These are phyloP conservation scores for Cynodonichthys magdalenae DNA, from an alignment of 2,797 vertebrate species.

Conservation along the genomic window DNA sequence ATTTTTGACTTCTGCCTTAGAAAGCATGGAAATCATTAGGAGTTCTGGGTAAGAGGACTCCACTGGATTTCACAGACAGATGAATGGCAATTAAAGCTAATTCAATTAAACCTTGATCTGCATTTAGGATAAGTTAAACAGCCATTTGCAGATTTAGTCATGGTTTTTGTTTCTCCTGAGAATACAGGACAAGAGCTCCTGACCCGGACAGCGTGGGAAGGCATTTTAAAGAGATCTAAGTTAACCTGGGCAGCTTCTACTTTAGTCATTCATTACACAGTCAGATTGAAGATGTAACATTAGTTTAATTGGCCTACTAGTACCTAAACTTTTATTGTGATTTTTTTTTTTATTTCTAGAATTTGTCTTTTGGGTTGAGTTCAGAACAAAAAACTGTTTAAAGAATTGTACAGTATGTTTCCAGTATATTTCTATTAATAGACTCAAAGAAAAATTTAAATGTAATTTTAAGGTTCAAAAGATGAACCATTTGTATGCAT, in stretches of 20 bases:
- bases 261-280: conserved; percentile 19
- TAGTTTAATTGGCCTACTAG: no score
- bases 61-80: conserved; percentile 39
- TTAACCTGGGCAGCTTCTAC: conserved; percentile 17
- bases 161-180: conserved; percentile 47
- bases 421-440: no score
- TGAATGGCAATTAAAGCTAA: conserved; percentile 63
- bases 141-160: conserved; percentile 26
- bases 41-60: conserved; percentile 55
- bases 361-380: no score
- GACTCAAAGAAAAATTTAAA: no score
- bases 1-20: conserved; percentile 28
- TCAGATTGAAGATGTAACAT: no score
- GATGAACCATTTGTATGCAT: background rate
- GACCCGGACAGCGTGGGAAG: conserved; percentile 24
- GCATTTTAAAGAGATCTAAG: conserved; percentile 41
- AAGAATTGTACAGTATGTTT: no score
- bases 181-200: conserved; percentile 38
- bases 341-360: no score
- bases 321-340: no score
- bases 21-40: conserved; percentile 68
- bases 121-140: conserved; percentile 43
- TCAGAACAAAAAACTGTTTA: no score
- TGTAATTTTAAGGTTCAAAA: background rate
- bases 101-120: conserved; percentile 61